phyloP scores from a whole-genome alignment of 1,140 invertebrate genomes.

The Lucilia cuprina region DNA sequence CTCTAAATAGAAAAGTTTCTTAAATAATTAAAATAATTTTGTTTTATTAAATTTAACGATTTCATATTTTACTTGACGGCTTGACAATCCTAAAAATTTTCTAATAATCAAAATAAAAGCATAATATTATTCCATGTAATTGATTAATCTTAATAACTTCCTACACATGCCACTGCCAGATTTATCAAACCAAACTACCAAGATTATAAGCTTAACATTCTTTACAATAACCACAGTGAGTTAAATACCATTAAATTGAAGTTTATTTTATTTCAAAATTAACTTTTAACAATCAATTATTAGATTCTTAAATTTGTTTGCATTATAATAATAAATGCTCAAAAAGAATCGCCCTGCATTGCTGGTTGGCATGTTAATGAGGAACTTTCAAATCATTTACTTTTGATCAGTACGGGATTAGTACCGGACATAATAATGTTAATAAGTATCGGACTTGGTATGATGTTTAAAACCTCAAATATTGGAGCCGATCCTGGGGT shows the following conservation, averaged over 20 bases:
- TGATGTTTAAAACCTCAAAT: not conserved
- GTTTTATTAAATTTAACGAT: too few species aligned
- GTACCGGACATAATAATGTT: not conserved
- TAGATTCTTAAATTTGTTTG: not conserved
- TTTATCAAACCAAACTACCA: not conserved
- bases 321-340: not conserved
- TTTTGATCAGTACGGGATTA: not conserved
- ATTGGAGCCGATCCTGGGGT: conserved; percentile 9
- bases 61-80: not conserved
- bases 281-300: not conserved
- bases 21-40: too few species aligned
- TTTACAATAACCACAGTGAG: not conserved
- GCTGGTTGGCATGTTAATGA: conserved; percentile 6
- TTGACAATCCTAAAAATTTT: too few species aligned
- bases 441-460: not conserved
- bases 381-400: not conserved
- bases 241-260: not conserved
- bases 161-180: not conserved
- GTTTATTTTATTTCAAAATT: not conserved
- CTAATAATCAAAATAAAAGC: not conserved
- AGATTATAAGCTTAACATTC: not conserved
- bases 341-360: not conserved
- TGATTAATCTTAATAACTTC: not conserved
- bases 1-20: too few species aligned
- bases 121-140: not conserved